Percentiles rank a stretch among this genome's conserved stretches.
Evolutionary conservation across 1,140 invertebrate genomes (phyloP).

Genomic region (Heliconius congener): DNA sequence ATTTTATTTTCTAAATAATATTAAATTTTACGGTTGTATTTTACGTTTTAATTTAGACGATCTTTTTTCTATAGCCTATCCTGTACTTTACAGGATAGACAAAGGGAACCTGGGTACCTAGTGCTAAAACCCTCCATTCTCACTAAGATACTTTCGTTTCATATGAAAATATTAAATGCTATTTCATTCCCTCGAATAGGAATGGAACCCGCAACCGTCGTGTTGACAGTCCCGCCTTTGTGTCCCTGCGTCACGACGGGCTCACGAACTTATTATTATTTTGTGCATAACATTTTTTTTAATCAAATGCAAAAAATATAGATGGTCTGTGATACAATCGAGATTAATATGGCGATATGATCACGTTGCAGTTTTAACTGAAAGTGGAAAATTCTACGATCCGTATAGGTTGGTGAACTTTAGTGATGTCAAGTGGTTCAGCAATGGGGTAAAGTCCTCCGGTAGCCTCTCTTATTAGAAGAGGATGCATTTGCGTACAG

Average conservation of each 20-base stretch:
- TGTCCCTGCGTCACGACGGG: too few species aligned
- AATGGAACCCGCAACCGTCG: too few species aligned
- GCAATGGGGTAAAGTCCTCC: conserved; percentile 35
- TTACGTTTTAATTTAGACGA: neutral
- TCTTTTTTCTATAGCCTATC: too few species aligned
- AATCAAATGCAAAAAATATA: neutral
- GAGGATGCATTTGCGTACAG: conserved; percentile 38
- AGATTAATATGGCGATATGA: conserved; percentile 9
- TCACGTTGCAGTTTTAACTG: neutral
- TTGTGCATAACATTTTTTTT: neutral
- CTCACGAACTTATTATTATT: neutral
- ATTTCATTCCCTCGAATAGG: too few species aligned
- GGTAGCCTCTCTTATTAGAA: conserved; percentile 33
- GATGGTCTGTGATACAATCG: neutral
- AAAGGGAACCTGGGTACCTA: too few species aligned
- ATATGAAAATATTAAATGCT: too few species aligned
- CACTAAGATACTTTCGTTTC: too few species aligned
- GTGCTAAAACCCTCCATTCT: too few species aligned
- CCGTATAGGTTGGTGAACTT: conserved; percentile 37
- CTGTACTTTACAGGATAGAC: too few species aligned
- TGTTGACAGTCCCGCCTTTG: too few species aligned
- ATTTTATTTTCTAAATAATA: neutral
- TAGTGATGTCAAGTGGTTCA: conserved; percentile 40
- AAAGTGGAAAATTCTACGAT: conserved; percentile 32
- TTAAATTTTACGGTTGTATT: neutral